Base-by-base conservation (phyloP, 2,888 invertebrate genomes). In the Meteorus colon region DNA sequence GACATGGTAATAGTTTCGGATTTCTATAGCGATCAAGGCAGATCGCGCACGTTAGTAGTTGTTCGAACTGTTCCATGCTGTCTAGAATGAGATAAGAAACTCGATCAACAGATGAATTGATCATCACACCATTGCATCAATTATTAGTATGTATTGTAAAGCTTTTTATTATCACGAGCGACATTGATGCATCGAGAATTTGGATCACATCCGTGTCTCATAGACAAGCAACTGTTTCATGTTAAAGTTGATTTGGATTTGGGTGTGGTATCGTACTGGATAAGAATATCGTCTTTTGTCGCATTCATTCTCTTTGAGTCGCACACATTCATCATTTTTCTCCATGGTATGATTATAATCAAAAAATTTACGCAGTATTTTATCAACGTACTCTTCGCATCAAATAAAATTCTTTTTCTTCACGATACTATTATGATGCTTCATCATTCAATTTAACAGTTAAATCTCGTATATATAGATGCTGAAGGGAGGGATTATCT, bases 1-100 rank as follows among this genome's bases (percentile, higher is more conserved):
- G 99, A 90, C 98, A 98, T 94, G 98, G 98, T 89, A 99, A 91
- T 89, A 99, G 92, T 91, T 98, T 99, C n/a, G 99, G 99, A 90
- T 97, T 97, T 86, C 96, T 93, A 91, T 96, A 99, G 87, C 99
- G 94, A 92, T 99, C 99, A 90, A 99, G 92, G 90, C 99, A 99
- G 89, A 99, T 98, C 90, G 98, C 97, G 92, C 99, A 99, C 83
- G 98, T 98, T 89, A 99, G 93, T 90, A 99, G 93, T 91, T 98
- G 97, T 91, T 99, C 98, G 90, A 97, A 97, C 93, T 97, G 96
- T 93, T 97, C 97, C 97, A 97, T 97, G 89, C 90, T 92, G 27
- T 84, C 84, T 87, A 83, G 14, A 80, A 82, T 75, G 75, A 34
- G n/a, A 78, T 71, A 16, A 37, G 60, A 71, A 68, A 59, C 14